These are phyloP conservation scores for Rhynchomys soricoides DNA, from an alignment of 2,113 vertebrate genomes.

Conservation along the genomic window DNA sequence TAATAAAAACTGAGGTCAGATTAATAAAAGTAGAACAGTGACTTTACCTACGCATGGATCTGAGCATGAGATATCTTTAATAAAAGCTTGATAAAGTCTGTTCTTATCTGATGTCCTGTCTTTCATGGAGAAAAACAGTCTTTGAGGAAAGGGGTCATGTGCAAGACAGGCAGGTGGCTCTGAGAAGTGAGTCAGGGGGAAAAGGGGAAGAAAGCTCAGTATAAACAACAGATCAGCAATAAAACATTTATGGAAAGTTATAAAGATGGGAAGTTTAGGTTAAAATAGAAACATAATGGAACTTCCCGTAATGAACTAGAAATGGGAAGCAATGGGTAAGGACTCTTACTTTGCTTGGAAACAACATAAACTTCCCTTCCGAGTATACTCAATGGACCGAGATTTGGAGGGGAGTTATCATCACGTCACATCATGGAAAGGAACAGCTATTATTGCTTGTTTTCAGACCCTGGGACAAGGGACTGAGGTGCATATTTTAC, in stretches of 20 bases:
- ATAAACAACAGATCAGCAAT: neutral
- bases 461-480: no score
- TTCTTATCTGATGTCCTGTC: neutral
- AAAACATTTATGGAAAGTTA: neutral
- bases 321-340: neutral
- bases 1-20: constrained; percentile 34
- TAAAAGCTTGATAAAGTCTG: neutral
- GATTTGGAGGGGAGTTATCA: neutral
- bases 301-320: neutral
- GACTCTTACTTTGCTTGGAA: neutral
- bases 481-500: no score
- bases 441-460: neutral
- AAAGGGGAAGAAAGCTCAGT: neutral
- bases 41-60: neutral
- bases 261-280: neutral
- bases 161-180: neutral
- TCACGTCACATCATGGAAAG: neutral
- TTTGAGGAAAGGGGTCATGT: neutral
- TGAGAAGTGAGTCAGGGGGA: neutral
- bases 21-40: neutral
- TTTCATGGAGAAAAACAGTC: neutral
- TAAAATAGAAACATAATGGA: neutral
- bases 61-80: neutral
- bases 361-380: neutral
- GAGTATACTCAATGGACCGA: neutral